phyloP scores from a whole-genome alignment of 2,797 vertebrate genomes.

The Peromyscus attwateri region DNA sequence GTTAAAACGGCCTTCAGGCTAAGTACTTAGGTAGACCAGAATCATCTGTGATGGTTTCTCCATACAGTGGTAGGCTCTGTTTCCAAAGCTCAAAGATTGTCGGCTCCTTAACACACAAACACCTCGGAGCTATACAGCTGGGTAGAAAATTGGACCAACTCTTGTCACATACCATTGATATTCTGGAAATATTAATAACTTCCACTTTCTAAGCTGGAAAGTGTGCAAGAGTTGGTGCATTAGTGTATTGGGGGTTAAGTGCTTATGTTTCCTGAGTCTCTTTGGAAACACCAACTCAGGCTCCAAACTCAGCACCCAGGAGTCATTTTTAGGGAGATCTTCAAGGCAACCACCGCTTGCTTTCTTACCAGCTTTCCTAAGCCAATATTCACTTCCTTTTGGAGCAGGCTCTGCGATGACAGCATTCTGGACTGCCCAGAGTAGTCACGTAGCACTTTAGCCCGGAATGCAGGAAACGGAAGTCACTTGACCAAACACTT shows the following conservation, averaged over 20 bases:
- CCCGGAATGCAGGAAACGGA: slow-evolving; percentile 9
- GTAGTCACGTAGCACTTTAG: background rate
- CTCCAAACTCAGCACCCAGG: slow-evolving; percentile 23
- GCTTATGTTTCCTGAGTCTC: slow-evolving; percentile 29
- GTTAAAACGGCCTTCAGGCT: slow-evolving; percentile 55
- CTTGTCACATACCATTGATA: background rate
- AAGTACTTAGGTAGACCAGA: slow-evolving; percentile 43
- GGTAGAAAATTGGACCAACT: slow-evolving; percentile 45
- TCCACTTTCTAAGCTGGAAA: slow-evolving; percentile 59
- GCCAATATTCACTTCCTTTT: slow-evolving; percentile 42
- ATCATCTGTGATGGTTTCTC: slow-evolving; percentile 40
- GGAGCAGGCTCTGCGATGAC: background rate
- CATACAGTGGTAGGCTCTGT: background rate
- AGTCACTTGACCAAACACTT: slow-evolving; percentile 7
- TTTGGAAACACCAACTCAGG: slow-evolving; percentile 34
- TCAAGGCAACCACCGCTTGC: slow-evolving; percentile 15
- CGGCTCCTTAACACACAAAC: background rate
- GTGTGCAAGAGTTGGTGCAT: background rate
- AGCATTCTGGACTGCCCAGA: slow-evolving; percentile 30
- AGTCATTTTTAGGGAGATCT: slow-evolving; percentile 34
- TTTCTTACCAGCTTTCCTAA: background rate
- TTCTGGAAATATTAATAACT: slow-evolving; percentile 55
- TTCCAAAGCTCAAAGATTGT: slow-evolving; percentile 9
- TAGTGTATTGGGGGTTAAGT: slow-evolving; percentile 22
- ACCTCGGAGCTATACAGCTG: background rate